Evolutionary conservation across 2,113 vertebrate species (phyloP).

Genomic region (Corythaeola cristata): DNA sequence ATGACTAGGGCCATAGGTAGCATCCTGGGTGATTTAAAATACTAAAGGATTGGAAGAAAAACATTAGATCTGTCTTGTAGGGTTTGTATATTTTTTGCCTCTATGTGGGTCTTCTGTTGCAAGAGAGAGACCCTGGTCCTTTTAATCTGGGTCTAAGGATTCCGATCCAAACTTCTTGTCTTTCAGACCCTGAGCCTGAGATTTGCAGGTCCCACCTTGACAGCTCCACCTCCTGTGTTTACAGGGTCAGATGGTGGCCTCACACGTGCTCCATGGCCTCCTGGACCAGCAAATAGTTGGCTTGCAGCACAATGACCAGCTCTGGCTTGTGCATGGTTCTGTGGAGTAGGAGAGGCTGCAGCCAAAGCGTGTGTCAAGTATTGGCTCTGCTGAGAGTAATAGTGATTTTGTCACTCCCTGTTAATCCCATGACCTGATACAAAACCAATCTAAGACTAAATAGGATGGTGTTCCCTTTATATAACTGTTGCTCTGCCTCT

Average conservation of each 20-base stretch:
- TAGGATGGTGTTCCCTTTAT: not conserved
- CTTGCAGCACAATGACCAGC: not conserved
- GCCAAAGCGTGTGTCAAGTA: not conserved
- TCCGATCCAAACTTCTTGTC: not conserved
- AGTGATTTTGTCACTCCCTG: not conserved
- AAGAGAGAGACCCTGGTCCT: not conserved
- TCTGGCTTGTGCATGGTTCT: not conserved
- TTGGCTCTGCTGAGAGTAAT: not conserved
- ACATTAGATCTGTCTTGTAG: not conserved
- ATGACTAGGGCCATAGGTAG: not conserved
- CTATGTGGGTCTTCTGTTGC: not conserved
- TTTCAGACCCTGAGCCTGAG: not conserved
- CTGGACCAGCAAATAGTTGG: not conserved
- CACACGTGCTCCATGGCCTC: not conserved
- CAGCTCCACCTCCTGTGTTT: not conserved
- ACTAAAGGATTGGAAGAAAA: not conserved
- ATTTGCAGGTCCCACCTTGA: not conserved
- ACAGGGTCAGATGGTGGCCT: not conserved
- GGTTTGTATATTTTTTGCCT: not conserved
- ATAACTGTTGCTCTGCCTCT: constrained; percentile 46
- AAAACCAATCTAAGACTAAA: not conserved
- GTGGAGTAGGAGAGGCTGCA: not conserved
- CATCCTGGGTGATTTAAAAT: not conserved
- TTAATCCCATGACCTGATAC: not conserved
- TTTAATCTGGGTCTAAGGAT: not conserved